Evolutionary conservation across 2,113 vertebrate species (phyloP), one percentile per base, ranked within the genome.

Genomic region (Myiozetetes cayanensis): DNA sequence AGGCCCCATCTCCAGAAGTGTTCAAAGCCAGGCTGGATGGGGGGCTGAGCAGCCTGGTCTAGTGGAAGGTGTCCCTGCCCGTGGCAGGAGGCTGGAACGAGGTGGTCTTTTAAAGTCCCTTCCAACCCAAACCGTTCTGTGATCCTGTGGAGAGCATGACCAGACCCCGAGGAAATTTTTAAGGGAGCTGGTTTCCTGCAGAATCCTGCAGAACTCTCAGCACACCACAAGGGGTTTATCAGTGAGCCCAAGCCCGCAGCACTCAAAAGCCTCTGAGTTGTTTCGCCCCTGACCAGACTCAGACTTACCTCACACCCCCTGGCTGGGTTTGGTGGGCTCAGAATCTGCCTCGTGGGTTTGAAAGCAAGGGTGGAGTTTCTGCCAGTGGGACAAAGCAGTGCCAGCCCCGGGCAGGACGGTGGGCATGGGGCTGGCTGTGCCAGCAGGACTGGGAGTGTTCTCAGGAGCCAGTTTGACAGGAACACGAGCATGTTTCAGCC

Each of bases 391-490:
- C 4, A 23, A 44, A 44, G 33, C 71, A 67, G 52, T 46, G 30
- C 37, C 59, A 49, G 46, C 2, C 0, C 68, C 78, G 68, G 72
- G 41, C 52, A 84, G 61, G 73, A 46, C 17, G 10, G 14, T 27
- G 28, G 50, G 63, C 37, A 74, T 0, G 5, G 50, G 25, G 30
- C 41, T 74, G 67, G 58, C 52, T 14, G n/a, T 72, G 73, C 49
- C 58, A 59, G 62, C 65, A 67, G 59, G 58, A 71, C 73, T n/a
- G 87, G 71, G 56, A 71, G n/a, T 16, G 31, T 58, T 88, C 72
- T 94, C 79, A 75, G 85, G 85, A 95, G 68, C 58, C 87, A 50
- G 73, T 80, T 49, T 92, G 92, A 95, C 88, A 85, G 66, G 80
- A 92, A 86, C 67, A 73, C 2, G 16, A 87, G 41, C 2, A 2